Percentiles rank a stretch among this genome's conserved stretches.
These are phyloP conservation scores for Habroteleia sp. DNA, from an alignment of 2,888 invertebrate species.

Conservation along the genomic window DNA sequence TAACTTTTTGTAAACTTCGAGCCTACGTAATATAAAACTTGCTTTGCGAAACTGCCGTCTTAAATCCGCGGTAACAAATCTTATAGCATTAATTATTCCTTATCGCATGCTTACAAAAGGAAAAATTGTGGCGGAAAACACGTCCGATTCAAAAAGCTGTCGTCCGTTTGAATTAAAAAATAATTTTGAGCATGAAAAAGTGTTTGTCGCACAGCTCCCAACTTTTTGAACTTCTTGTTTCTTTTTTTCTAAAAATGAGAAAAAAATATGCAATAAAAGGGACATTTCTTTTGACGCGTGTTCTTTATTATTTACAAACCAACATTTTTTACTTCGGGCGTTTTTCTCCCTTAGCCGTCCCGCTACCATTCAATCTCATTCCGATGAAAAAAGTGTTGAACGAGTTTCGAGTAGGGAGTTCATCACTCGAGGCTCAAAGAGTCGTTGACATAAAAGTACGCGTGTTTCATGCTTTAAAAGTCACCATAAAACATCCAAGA, in stretches of 20 bases:
- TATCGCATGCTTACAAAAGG: not conserved
- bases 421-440: constrained; percentile 63
- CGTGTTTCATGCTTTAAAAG: constrained; percentile 63
- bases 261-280: constrained; percentile 48
- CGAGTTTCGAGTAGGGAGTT: constrained; percentile 63
- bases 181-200: constrained; percentile 52
- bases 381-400: constrained; percentile 62
- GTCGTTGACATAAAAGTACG: constrained; percentile 62
- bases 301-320: constrained; percentile 58
- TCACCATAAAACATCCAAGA: constrained; percentile 63
- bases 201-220: constrained; percentile 36
- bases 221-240: constrained; percentile 23
- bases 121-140: constrained; percentile 1
- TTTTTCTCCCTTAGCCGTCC: constrained; percentile 39
- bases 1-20: not conserved
- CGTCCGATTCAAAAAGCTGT: constrained; percentile 10
- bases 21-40: not conserved
- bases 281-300: constrained; percentile 50
- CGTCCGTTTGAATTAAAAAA: constrained; percentile 28
- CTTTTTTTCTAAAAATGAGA: no score
- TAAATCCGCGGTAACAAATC: not conserved
- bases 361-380: constrained; percentile 58
- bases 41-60: not conserved
- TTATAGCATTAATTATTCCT: constrained; percentile 2
- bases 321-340: constrained; percentile 50